Base-by-base conservation (phyloP, 2,888 invertebrate genomes). In the Caenorhabditis angaria region DNA sequence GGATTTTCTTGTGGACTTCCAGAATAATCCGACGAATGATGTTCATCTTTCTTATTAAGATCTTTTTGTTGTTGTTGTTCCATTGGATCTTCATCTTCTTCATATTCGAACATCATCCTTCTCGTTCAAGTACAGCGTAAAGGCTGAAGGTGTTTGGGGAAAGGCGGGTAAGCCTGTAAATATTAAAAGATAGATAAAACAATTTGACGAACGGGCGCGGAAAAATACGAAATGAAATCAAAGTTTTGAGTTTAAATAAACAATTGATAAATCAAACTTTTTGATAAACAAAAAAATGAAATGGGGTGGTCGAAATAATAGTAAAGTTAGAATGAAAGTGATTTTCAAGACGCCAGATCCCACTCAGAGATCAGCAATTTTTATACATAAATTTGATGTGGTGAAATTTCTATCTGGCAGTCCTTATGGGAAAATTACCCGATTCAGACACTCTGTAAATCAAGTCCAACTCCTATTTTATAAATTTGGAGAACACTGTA, bases 71-170 rank as follows among this genome's bases (percentile, higher is more conserved):
- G 50, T 59, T 66, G 54, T 35, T 59, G 56, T 71, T 76, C 76
- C 73, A 72, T 70, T 35, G 79, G 77, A 61, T 79, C 79, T 56
- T 75, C 68, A 55, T 79, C 79, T 66, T 79, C 79, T 62, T 79
- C 79, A 61, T 75, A 68, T 62, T 79, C 77, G 77, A 79, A 79
- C 79, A 79, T 79, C 79, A 79, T 79, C 69, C 55, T 74, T 68
- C 65, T 69, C 68, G 74, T 74, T 65, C 35, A 74, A 65, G 66
- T 68, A 66, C 69, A 66, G 68, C 65, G 51, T 65, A 72, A 65
- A 54, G 24, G 54, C 54, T 27, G 27, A 18, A 10, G 20, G 50
- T 6, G 2, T 8, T 20, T 48, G 50, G 10, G 24, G 20, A 22
- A 24, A 24, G 50, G 22, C 22, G 50, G 50, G 14, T 4, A 22